These are phyloP conservation scores for Onchidella celtica DNA, from an alignment of 2,888 invertebrate species.

Conservation along the genomic window DNA sequence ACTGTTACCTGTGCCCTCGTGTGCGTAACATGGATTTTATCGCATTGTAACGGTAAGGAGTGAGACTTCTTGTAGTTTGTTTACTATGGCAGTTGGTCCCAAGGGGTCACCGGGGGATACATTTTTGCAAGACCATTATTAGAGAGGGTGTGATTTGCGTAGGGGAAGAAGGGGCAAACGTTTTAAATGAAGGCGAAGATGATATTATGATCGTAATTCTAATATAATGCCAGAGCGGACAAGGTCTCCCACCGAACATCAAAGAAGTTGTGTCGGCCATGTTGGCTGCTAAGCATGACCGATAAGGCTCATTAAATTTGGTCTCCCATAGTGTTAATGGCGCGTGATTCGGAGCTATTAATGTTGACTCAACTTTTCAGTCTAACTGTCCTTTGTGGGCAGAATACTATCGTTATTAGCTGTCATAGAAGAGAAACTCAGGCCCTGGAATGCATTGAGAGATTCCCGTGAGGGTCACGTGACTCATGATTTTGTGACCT, in stretches of 20 bases:
- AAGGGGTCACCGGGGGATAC: too few relatives aligned
- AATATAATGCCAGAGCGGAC: conserved; percentile 32
- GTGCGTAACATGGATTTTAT: conserved; percentile 49
- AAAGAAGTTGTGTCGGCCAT: conserved; percentile 35
- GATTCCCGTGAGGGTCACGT: conserved; percentile 6
- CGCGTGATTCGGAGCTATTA: background rate
- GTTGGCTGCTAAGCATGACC: conserved; percentile 24
- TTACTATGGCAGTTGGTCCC: too few relatives aligned
- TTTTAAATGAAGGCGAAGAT: too few relatives aligned
- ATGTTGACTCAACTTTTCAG: too few relatives aligned
- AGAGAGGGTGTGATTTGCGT: too few relatives aligned
- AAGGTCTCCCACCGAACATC: too few relatives aligned
- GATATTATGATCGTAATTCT: too few relatives aligned
- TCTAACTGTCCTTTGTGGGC: too few relatives aligned
- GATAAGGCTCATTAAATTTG: background rate
- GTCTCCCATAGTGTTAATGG: background rate
- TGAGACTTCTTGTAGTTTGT: conserved; percentile 6
- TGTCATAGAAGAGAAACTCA: background rate
- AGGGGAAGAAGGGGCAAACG: too few relatives aligned
- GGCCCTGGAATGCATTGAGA: background rate
- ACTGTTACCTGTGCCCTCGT: conserved; percentile 20
- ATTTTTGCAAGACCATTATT: too few relatives aligned
- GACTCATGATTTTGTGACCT: conserved; percentile 29
- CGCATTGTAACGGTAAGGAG: conserved; percentile 51
- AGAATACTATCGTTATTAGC: background rate